Percentiles rank a stretch among this genome's conserved stretches.
phyloP scores from a whole-genome alignment of 2,888 invertebrate species.

The Eilema sororculum region DNA sequence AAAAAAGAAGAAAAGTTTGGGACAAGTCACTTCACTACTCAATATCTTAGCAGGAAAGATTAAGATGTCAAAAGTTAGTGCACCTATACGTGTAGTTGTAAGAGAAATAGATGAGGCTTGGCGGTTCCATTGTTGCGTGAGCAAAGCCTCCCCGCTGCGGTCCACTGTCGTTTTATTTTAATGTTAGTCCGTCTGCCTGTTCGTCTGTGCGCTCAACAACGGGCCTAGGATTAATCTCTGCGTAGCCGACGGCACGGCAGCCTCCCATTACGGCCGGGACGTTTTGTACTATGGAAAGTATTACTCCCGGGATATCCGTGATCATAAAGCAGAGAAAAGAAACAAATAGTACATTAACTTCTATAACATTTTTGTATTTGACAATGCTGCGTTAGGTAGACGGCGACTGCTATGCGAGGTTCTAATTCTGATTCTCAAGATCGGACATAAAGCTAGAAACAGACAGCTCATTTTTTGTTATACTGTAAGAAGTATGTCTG shows the following conservation, averaged over 20 bases:
- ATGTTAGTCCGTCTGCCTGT: constrained; percentile 48
- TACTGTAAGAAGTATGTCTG: background rate
- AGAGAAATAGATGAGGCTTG: constrained; percentile 13
- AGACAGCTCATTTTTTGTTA: no score
- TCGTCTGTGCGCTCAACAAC: constrained; percentile 43
- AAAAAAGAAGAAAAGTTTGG: background rate
- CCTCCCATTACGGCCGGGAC: constrained; percentile 14
- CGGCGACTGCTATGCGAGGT: no score
- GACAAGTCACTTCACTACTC: background rate
- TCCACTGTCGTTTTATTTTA: constrained; percentile 53
- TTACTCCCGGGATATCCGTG: background rate
- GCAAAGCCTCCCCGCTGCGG: constrained; percentile 37
- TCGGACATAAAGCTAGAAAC: no score
- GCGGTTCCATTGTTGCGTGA: constrained; percentile 41
- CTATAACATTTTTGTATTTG: background rate
- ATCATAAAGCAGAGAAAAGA: background rate
- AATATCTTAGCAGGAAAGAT: background rate
- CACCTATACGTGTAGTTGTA: background rate
- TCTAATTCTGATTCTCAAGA: no score
- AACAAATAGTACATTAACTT: background rate
- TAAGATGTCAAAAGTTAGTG: background rate
- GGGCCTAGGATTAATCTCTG: constrained; percentile 60
- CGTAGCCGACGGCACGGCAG: constrained; percentile 55
- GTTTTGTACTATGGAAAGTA: background rate
- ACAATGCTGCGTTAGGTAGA: no score